Evolutionary conservation across 37 sponge, comb jelly and placozoan species (phyloP).

Genomic region (Ephydatia muelleri): DNA sequence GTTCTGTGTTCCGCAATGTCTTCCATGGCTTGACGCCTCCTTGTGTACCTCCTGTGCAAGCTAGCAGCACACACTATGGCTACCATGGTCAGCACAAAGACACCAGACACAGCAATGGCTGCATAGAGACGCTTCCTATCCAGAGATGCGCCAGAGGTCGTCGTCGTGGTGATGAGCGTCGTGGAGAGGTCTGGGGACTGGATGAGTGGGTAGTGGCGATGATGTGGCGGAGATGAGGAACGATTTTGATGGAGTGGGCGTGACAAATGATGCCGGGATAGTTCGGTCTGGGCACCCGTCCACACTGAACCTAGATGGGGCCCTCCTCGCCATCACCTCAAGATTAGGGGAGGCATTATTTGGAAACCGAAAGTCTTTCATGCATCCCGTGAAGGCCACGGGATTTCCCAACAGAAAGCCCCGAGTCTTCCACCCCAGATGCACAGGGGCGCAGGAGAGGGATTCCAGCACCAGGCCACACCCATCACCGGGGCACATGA

Average conservation of each 20-base stretch:
- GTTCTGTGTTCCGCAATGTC: too few relatives aligned
- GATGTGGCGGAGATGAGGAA: not conserved
- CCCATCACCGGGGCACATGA: not conserved
- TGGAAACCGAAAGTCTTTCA: constrained; percentile 18
- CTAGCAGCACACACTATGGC: too few relatives aligned
- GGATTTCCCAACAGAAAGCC: too few relatives aligned
- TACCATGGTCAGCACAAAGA: too few relatives aligned
- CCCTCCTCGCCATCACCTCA: not conserved
- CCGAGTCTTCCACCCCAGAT: too few relatives aligned
- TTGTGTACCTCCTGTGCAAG: too few relatives aligned
- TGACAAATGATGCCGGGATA: not conserved
- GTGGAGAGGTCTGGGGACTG: not conserved
- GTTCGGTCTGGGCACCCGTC: constrained; percentile 10
- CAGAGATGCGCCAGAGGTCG: not conserved
- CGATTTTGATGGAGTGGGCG: constrained; percentile 2
- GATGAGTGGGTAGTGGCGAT: not conserved
- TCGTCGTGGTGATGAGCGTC: not conserved
- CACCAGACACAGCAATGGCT: too few relatives aligned
- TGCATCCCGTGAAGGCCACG: constrained; percentile 25
- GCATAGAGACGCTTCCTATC: not conserved
- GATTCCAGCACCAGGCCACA: too few relatives aligned
- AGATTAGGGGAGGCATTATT: constrained; percentile 4
- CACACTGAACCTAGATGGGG: not conserved
- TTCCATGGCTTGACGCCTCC: too few relatives aligned
- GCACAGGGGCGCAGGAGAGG: too few relatives aligned